Evolutionary conservation across 2,797 vertebrate species (phyloP), one percentile per base, ranked within the genome.

Genomic region (Epinephelus coioides): DNA sequence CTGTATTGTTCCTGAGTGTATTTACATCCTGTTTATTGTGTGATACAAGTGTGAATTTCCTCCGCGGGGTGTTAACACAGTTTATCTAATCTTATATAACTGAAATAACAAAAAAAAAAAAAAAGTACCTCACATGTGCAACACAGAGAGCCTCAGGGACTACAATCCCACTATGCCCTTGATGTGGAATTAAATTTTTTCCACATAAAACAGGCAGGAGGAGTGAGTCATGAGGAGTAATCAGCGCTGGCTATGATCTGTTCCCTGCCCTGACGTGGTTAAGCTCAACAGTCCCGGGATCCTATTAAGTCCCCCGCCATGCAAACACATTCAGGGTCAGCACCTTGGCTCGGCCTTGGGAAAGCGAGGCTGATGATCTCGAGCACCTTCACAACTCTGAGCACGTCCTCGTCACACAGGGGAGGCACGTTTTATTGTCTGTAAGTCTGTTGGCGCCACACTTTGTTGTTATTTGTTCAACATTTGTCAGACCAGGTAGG

Each of bases 211-310:
- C 13, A 83, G 53, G 54, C 49, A 64, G 70, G 27, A 70, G 62
- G 49, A 77, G 65, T 85, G 83, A 90, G 87, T 86, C 86, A 89
- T 46, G 74, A 86, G 57, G 55, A 74, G 79, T 64, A 88, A 92
- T 88, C 80, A 73, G 72, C 6, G 14, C 34, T n/a, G 14, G 79
- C 67, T 85, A 53, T 83, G 83, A 90, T 89, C 82, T 73, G 59
- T 68, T 75, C 71, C 61, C 80, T 47, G 5, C 62, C 65, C 73
- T 50, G 73, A 82, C 19, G 5, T 43, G 56, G 73, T 82, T 85
- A 40, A 46, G 59, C 67, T 76, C 63, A 50, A 49, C 69, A 34
- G 38, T 78, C 73, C 15, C 0, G 0, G 46, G 72, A 82, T 87
- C 83, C 67, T 49, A 85, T 89, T 81, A 88, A 71, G 55, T 76